Evolutionary conservation across 2,888 invertebrate genomes (phyloP).

Genomic region (Lithosia quadra): DNA sequence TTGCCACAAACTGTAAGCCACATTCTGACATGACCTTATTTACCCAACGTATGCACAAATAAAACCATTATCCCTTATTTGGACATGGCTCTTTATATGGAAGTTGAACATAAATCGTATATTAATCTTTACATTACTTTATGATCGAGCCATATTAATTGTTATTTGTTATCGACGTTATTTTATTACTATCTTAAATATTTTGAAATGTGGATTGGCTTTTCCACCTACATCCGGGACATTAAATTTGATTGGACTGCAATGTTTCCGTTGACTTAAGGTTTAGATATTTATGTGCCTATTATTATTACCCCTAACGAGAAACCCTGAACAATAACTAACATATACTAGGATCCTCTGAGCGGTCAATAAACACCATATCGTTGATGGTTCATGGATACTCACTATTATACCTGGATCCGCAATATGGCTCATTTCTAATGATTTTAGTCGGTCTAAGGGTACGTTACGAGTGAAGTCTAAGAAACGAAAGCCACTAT

Average conservation of each 20-base stretch:
- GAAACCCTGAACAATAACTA: no score
- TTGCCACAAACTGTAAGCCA: not conserved
- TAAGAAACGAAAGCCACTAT: no score
- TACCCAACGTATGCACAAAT: slow-evolving; percentile 23
- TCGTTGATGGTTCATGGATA: no score
- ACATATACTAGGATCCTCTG: no score
- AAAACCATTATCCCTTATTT: slow-evolving; percentile 40
- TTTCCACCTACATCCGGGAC: not conserved
- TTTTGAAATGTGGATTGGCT: not conserved
- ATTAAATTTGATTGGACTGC: not conserved
- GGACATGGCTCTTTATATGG: slow-evolving; percentile 13
- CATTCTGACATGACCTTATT: not conserved
- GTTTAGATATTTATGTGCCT: no score
- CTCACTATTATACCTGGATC: no score
- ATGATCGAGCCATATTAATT: slow-evolving; percentile 6
- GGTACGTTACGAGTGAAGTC: no score
- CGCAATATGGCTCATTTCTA: no score
- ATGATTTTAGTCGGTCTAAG: no score
- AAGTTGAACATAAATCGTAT: slow-evolving; percentile 23
- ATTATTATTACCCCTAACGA: no score
- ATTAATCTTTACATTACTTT: slow-evolving; percentile 15
- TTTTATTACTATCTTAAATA: not conserved
- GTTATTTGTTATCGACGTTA: not conserved
- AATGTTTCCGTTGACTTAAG: not conserved
- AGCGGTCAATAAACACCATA: no score